Base-by-base conservation (phyloP, 1,140 invertebrate species). In the Drosophila tristis region DNA sequence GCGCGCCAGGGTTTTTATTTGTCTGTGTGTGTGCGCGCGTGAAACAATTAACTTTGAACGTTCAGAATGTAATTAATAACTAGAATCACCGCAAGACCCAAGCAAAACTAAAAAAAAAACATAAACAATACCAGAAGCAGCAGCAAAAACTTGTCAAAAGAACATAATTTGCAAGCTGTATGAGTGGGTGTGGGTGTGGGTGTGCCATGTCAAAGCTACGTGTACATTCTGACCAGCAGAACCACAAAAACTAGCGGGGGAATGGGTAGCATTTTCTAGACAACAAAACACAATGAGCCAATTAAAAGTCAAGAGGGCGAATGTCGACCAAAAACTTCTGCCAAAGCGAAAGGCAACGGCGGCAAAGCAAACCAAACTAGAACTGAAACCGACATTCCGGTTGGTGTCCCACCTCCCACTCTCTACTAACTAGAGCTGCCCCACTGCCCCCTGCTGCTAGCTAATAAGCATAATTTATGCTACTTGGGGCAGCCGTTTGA, bases 221-320 rank as follows among this genome's bases (percentile, higher is more conserved):
- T 16, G 25, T 16, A 23, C 3, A 8, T n/a, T 50, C 45, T 20
- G 45, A 26, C 9, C 29, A 26, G 29, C 59, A 16, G 16, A 44
- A 44, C 39, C 53, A 23, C 9, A 50, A 55, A 65, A 57, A 59
- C 44, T 39, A 11, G 11, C 1, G 31, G 31, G 31, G 31, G 7
- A 7, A 8, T 31, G 31, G 31, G 2, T 2, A 35, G 3, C 4
- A 11, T 13, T 29, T 54, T 62, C 74, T 70, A 84, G 72, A 78
- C 60, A 81, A 86, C 20, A 48, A 53, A 9, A 59, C 64, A 82
- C 70, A 86, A 87, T 87, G 65, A 78, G 74, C 82, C 82, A 86
- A 86, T 86, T 87, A 87, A 87, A 75, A 75, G 62, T 73, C 55
- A 66, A 79, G 65, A 71, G 64, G 54, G 74, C 20, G 31, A 61